A percentile compares a stretch with the other conserved stretches of the same genome.
These are phyloP conservation scores for Theretra japonica DNA, from an alignment of 2,888 invertebrate genomes.

Conservation along the genomic window DNA sequence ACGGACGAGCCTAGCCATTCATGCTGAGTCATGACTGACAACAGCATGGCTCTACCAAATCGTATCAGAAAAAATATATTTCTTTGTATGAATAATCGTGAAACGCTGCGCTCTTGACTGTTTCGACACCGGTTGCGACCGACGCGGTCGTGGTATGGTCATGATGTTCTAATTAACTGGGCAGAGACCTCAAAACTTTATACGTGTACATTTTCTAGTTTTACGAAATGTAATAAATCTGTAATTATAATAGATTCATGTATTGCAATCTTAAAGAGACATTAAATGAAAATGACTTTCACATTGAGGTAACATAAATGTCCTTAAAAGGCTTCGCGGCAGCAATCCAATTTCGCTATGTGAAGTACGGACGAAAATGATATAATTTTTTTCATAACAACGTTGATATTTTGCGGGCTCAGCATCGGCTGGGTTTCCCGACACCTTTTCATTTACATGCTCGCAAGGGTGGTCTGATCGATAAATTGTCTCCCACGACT, in stretches of 20 bases:
- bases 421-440: slow-evolving; percentile 21
- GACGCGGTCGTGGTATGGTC: too few relatives aligned
- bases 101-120: too few relatives aligned
- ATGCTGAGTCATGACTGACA: too few relatives aligned
- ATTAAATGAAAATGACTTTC: slow-evolving; percentile 8
- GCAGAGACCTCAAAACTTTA: too few relatives aligned
- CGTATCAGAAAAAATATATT: too few relatives aligned
- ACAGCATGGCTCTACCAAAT: too few relatives aligned
- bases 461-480: slow-evolving; percentile 16
- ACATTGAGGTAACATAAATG: slow-evolving; percentile 36
- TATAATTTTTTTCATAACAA: slow-evolving; percentile 60
- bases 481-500: slow-evolving; percentile 12
- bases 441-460: slow-evolving; percentile 24
- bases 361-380: slow-evolving; percentile 55
- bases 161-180: too few relatives aligned
- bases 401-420: slow-evolving; percentile 22
- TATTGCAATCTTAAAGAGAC: background rate
- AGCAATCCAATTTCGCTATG: slow-evolving; percentile 54
- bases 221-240: too few relatives aligned
- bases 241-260: background rate
- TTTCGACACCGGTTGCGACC: too few relatives aligned
- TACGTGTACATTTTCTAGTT: too few relatives aligned
- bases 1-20: too few relatives aligned
- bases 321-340: slow-evolving; percentile 43
- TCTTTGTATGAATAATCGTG: too few relatives aligned